Evolutionary conservation across 2,797 vertebrate genomes (phyloP).

Genomic region (Anableps anableps): DNA sequence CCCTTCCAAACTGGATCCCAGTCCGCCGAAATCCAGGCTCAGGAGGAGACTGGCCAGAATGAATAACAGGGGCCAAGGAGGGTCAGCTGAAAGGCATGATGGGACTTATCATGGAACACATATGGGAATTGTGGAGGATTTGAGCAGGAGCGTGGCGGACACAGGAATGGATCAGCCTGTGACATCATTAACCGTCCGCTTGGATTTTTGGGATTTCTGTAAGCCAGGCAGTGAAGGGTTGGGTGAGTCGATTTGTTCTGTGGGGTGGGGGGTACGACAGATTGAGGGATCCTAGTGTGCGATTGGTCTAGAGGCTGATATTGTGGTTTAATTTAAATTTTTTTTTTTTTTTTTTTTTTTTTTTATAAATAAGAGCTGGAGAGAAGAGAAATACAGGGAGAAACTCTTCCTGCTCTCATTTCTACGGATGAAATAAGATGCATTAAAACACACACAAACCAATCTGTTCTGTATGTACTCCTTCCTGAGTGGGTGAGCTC

Average conservation of each 20-base stretch:
- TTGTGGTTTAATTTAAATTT: slow-evolving; percentile 37
- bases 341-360: not conserved
- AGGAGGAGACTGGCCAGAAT: slow-evolving; percentile 54
- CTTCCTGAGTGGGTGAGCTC: slow-evolving; percentile 7
- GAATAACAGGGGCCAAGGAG: slow-evolving; percentile 63
- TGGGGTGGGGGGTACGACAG: slow-evolving; percentile 13
- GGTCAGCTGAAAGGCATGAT: slow-evolving; percentile 78
- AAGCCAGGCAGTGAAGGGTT: slow-evolving; percentile 65
- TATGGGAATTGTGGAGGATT: slow-evolving; percentile 75
- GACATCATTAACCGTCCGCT: slow-evolving; percentile 83
- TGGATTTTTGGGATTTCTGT: slow-evolving; percentile 78
- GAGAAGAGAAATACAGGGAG: not conserved
- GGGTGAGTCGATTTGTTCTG: slow-evolving; percentile 38
- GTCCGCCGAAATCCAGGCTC: slow-evolving; percentile 61
- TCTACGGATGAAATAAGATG: slow-evolving; percentile 12
- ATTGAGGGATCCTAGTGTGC: slow-evolving; percentile 9
- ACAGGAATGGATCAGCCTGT: slow-evolving; percentile 78
- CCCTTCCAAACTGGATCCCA: slow-evolving; percentile 61
- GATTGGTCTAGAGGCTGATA: slow-evolving; percentile 39
- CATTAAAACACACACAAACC: slow-evolving; percentile 19
- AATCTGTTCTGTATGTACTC: not conserved
- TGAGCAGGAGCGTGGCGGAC: slow-evolving; percentile 72
- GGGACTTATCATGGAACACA: slow-evolving; percentile 80
- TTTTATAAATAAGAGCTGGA: slow-evolving; percentile 20
- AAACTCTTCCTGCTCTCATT: slow-evolving; percentile 4